Evolutionary conservation across 1,140 invertebrate species (phyloP).

Genomic region (Calephelis nemesis): DNA sequence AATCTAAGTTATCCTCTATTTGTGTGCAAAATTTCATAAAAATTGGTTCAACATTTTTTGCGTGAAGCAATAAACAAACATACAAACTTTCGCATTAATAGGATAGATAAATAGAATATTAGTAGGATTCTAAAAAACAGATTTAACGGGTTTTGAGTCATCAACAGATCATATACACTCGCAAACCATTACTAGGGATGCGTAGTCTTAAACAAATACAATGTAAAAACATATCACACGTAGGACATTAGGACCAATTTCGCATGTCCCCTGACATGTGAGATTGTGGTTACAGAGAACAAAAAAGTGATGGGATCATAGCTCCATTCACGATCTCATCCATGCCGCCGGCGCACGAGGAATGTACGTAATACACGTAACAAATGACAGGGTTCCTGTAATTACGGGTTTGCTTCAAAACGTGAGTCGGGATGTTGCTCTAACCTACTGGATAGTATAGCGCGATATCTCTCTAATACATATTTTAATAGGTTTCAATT

Average conservation of each 20-base stretch:
- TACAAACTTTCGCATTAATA: too few species aligned
- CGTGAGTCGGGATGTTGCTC: constrained; percentile 9
- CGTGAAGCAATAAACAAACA: too few species aligned
- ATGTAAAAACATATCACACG: background rate
- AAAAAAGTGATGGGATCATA: constrained; percentile 31
- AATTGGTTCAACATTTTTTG: too few species aligned
- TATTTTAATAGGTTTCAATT: too few species aligned
- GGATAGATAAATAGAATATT: too few species aligned
- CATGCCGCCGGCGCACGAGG: constrained; percentile 25
- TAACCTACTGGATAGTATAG: background rate
- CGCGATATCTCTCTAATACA: background rate
- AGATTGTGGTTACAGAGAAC: constrained; percentile 10
- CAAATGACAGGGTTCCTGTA: constrained; percentile 33
- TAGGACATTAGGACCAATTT: constrained; percentile 7
- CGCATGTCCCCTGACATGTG: constrained; percentile 8
- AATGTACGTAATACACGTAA: constrained; percentile 27
- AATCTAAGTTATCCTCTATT: too few species aligned
- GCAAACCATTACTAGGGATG: background rate
- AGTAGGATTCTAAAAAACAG: too few species aligned
- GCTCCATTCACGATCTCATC: constrained; percentile 29
- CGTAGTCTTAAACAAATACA: background rate
- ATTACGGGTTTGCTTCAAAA: constrained; percentile 21
- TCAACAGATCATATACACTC: too few species aligned
- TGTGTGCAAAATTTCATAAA: too few species aligned
- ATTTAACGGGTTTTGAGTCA: too few species aligned